Conservation (phyloP, 2,888 invertebrate genomes). For the Balanococcus diminutus region DNA sequence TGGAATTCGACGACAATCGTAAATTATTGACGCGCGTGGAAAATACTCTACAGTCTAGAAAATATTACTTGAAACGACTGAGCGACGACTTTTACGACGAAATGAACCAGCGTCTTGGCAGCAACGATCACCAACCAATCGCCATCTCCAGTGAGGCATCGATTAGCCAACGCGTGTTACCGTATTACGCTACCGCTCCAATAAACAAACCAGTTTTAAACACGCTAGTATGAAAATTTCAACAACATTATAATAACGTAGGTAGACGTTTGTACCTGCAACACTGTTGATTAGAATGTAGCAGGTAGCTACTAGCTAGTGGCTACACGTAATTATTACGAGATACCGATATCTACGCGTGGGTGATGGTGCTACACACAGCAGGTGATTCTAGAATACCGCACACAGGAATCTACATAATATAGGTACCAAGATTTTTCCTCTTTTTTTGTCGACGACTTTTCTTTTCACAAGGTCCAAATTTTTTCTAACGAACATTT, state of each 20-base stretch:
- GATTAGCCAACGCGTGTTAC: not conserved
- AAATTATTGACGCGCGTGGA: slow-evolving; percentile 60
- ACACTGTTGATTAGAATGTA: no score
- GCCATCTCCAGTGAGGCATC: not conserved
- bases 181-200: not conserved
- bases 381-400: no score
- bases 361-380: no score
- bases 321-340: no score
- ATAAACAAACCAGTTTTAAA: slow-evolving; percentile 2
- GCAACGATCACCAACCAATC: slow-evolving; percentile 4
- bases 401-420: no score
- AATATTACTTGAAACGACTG: slow-evolving; percentile 58
- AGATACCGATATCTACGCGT: no score
- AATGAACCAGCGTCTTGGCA: slow-evolving; percentile 57
- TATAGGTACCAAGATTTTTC: no score
- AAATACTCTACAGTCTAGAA: slow-evolving; percentile 59
- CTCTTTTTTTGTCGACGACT: no score
- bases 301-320: no score
- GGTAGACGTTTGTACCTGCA: no score
- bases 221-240: not conserved
- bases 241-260: not conserved
- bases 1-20: slow-evolving; percentile 60
- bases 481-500: no score
- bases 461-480: no score
- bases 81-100: slow-evolving; percentile 60